These are phyloP conservation scores for Trachythela sp. DNA, from an alignment of 64 coral and sea anemone species.

Conservation along the genomic window DNA sequence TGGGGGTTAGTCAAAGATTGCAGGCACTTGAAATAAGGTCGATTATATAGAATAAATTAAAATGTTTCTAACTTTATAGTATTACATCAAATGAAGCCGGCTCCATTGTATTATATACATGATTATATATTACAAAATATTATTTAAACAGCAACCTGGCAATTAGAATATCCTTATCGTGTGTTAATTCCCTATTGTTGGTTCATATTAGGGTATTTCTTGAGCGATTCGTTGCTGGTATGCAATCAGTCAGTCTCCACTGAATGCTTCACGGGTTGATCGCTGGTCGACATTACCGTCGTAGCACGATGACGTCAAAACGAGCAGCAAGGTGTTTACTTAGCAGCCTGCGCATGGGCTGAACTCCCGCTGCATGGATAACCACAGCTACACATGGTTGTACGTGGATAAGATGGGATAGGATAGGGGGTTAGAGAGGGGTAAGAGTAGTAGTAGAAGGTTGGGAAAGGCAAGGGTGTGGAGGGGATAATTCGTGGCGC, in stretches of 20 bases:
- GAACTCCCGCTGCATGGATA: slow-evolving; percentile 6
- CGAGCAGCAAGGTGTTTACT: background rate
- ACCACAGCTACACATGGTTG: slow-evolving; percentile 12
- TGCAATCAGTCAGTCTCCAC: background rate
- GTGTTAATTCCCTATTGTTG: background rate
- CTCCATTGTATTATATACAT: background rate
- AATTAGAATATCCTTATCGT: background rate
- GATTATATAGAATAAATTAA: too few relatives aligned
- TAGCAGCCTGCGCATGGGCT: background rate
- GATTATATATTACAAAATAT: slow-evolving; percentile 2
- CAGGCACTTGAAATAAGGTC: too few relatives aligned
- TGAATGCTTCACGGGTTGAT: background rate
- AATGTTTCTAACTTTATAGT: too few relatives aligned
- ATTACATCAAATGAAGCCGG: background rate
- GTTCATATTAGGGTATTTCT: background rate
- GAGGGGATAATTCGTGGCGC: background rate
- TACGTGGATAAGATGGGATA: slow-evolving; percentile 8
- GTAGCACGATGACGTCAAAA: background rate
- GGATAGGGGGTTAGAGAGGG: background rate
- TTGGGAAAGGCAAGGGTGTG: background rate
- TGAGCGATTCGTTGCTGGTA: background rate
- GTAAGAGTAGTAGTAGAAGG: slow-evolving; percentile 1
- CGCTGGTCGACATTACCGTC: background rate
- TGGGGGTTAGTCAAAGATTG: too few relatives aligned
- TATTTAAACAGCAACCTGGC: background rate